Percentiles rank a stretch among this genome's conserved stretches.
These are phyloP conservation scores for Dasypus novemcinctus DNA, from an alignment of 2,113 vertebrate species.

Conservation along the genomic window DNA sequence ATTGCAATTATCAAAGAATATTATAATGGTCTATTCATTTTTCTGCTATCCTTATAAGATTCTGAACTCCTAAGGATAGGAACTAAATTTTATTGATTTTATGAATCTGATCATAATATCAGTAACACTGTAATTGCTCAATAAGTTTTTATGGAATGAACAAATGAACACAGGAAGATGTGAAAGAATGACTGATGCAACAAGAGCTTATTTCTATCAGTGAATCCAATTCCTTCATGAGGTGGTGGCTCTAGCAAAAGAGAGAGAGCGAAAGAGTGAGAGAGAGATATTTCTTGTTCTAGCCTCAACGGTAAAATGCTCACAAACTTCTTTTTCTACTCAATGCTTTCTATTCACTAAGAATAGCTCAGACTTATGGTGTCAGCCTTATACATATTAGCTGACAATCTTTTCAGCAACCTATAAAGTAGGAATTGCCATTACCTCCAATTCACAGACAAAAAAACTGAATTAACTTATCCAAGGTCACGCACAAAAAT, in stretches of 20 bases:
- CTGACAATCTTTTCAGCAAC: not conserved
- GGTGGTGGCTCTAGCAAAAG: not conserved
- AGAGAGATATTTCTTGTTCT: not conserved
- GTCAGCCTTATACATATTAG: not conserved
- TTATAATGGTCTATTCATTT: not conserved
- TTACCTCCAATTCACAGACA: not conserved
- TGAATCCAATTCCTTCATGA: not conserved
- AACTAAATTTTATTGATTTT: not conserved
- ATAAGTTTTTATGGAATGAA: not conserved
- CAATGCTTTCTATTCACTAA: not conserved
- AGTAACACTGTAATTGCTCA: not conserved
- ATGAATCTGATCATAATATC: not conserved
- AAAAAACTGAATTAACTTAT: not conserved
- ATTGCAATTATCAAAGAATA: not conserved
- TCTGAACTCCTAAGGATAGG: not conserved
- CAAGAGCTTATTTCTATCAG: not conserved
- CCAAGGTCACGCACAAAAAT: not conserved
- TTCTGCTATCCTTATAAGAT: not conserved
- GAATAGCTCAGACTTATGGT: not conserved
- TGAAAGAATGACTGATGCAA: not conserved
- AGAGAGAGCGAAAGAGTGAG: not conserved
- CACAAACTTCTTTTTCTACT: not conserved
- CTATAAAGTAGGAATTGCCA: not conserved
- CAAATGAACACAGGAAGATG: not conserved
- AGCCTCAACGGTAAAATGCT: not conserved